phyloP scores from a whole-genome alignment of 1,140 invertebrate species.

The Pissodes strobi region DNA sequence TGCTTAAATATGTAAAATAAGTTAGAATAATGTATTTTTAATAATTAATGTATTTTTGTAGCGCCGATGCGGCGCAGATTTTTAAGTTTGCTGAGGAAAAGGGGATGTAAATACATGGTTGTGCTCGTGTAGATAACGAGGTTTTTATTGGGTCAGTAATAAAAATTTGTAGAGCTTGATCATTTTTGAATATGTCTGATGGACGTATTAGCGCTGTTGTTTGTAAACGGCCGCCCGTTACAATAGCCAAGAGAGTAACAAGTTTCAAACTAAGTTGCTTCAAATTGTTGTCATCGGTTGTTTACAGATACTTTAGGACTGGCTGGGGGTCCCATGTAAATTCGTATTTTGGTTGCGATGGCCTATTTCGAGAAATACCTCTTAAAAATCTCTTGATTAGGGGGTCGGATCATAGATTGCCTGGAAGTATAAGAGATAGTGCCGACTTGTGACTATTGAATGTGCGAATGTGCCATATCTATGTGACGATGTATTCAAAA shows the following conservation, averaged over 20 bases:
- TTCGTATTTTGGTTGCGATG: conserved; percentile 40
- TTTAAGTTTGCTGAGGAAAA: background rate
- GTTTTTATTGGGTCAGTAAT: conserved; percentile 9
- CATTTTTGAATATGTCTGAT: background rate
- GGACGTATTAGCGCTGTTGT: conserved; percentile 13
- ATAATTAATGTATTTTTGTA: too few relatives aligned
- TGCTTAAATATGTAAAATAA: too few relatives aligned
- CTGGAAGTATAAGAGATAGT: conserved; percentile 11
- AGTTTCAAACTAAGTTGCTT: conserved; percentile 19
- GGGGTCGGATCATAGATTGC: conserved; percentile 8
- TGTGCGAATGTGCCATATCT: background rate
- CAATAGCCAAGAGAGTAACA: conserved; percentile 26
- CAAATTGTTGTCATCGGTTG: background rate
- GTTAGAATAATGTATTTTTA: too few relatives aligned
- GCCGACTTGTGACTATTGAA: conserved; percentile 15
- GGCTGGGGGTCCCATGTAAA: conserved; percentile 38
- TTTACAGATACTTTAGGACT: conserved; percentile 21
- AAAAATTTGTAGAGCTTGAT: conserved; percentile 56
- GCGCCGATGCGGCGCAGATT: background rate
- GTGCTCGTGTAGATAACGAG: conserved; percentile 48
- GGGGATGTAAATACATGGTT: background rate
- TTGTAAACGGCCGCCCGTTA: conserved; percentile 32
- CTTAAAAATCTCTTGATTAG: conserved; percentile 39
- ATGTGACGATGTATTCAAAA: background rate
- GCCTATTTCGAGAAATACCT: conserved; percentile 38